Percentiles rank a stretch among this genome's conserved stretches.
Conservation (phyloP, 2,797 vertebrate species). For the Leuciscus waleckii region DNA sequence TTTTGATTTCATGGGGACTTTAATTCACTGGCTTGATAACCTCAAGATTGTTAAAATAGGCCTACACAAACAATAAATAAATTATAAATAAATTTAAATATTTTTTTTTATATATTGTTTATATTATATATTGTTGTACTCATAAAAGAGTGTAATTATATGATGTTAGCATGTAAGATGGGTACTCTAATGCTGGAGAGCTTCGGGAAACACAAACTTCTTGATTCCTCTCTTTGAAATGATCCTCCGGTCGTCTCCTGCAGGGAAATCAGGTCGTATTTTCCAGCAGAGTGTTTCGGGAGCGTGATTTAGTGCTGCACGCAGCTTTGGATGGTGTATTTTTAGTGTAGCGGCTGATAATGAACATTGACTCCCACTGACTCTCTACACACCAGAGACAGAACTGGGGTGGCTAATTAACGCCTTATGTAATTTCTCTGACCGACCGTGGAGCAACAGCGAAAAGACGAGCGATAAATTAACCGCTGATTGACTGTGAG, state of each 20-base stretch:
- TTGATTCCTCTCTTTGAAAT: background rate
- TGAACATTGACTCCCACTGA: slow-evolving; percentile 37
- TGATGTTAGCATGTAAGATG: background rate
- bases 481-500: slow-evolving; percentile 13
- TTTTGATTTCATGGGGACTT: too few relatives aligned
- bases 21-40: background rate
- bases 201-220: background rate
- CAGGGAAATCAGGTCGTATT: slow-evolving; percentile 28
- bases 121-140: background rate
- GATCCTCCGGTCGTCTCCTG: slow-evolving; percentile 1
- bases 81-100: too few relatives aligned
- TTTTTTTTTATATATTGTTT: too few relatives aligned
- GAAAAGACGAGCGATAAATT: slow-evolving; percentile 28
- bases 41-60: background rate
- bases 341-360: slow-evolving; percentile 38
- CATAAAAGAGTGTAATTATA: too few relatives aligned
- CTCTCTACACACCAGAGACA: slow-evolving; percentile 32
- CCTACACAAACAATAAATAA: background rate
- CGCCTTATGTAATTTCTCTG: slow-evolving; percentile 25
- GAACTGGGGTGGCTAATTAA: slow-evolving; percentile 24
- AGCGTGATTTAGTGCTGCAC: background rate
- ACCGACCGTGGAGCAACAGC: slow-evolving; percentile 16
- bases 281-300: background rate
- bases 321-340: background rate
- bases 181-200: background rate